Percentiles rank a stretch among this genome's conserved stretches.
phyloP scores from a whole-genome alignment of 2,797 vertebrate genomes.

The Manis javanica region DNA sequence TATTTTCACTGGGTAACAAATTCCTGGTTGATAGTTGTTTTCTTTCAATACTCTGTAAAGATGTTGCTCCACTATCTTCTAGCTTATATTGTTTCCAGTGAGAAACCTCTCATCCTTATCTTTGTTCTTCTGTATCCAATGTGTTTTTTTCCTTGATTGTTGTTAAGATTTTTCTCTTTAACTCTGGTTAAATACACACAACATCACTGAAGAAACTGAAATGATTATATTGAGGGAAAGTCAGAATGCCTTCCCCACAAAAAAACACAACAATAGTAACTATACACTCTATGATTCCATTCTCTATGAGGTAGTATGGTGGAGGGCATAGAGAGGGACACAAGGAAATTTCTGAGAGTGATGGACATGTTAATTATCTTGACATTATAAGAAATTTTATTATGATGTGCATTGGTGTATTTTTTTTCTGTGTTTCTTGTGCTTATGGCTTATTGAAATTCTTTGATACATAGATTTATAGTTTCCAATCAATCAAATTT shows the following conservation, averaged over 20 bases:
- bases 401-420: neutral
- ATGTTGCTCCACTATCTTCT: neutral
- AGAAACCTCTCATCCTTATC: neutral
- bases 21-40: neutral
- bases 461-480: neutral
- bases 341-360: no score
- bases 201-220: no score
- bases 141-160: neutral
- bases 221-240: no score
- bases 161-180: neutral
- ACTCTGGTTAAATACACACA: neutral
- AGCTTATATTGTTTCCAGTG: neutral
- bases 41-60: neutral
- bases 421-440: slow-evolving; percentile 11
- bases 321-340: no score
- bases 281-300: no score
- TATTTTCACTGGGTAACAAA: neutral
- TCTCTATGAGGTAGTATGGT: no score
- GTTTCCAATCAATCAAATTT: neutral
- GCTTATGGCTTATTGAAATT: neutral
- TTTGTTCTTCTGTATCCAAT: neutral
- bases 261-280: no score
- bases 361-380: no score
- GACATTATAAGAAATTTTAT: neutral
- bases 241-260: no score